These are phyloP conservation scores for Stictocephala bisonia DNA, from an alignment of 2,888 invertebrate genomes.

Conservation along the genomic window DNA sequence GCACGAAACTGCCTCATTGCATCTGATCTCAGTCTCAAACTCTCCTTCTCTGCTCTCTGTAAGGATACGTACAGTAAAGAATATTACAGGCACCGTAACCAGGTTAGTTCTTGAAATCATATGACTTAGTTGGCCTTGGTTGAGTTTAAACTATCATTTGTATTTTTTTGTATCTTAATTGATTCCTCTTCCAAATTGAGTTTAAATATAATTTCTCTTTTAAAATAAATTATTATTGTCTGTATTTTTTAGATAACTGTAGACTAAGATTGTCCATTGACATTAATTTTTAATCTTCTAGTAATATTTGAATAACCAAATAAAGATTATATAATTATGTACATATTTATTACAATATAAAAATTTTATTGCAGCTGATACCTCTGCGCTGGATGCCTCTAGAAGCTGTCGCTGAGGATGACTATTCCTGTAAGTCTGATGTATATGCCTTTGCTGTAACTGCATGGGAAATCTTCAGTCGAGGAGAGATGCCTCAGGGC, in stretches of 20 bases:
- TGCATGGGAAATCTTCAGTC: slow-evolving; percentile 89
- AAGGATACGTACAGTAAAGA: slow-evolving; percentile 91
- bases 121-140: too few species aligned
- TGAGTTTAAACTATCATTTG: slow-evolving; percentile 1
- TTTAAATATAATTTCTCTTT: too few species aligned
- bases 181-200: not conserved
- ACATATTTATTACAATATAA: not conserved
- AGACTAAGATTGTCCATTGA: not conserved
- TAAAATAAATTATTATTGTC: too few species aligned
- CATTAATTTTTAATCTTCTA: too few species aligned
- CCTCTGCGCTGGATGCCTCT: slow-evolving; percentile 92
- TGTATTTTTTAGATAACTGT: not conserved
- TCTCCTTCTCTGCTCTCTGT: slow-evolving; percentile 82
- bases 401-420: slow-evolving; percentile 90
- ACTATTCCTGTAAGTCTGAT: slow-evolving; percentile 93
- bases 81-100: slow-evolving; percentile 87
- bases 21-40: slow-evolving; percentile 83
- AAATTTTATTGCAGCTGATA: slow-evolving; percentile 70
- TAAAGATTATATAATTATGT: slow-evolving; percentile 9
- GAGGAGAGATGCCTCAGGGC: slow-evolving; percentile 81
- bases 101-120: slow-evolving; percentile 68
- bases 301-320: too few species aligned
- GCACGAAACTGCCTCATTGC: slow-evolving; percentile 92
- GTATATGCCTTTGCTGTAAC: slow-evolving; percentile 92
- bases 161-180: not conserved